A percentile compares a stretch with the other conserved stretches of the same genome.
Conservation (phyloP, 2,888 invertebrate species). For the Hymenopus coronatus region DNA sequence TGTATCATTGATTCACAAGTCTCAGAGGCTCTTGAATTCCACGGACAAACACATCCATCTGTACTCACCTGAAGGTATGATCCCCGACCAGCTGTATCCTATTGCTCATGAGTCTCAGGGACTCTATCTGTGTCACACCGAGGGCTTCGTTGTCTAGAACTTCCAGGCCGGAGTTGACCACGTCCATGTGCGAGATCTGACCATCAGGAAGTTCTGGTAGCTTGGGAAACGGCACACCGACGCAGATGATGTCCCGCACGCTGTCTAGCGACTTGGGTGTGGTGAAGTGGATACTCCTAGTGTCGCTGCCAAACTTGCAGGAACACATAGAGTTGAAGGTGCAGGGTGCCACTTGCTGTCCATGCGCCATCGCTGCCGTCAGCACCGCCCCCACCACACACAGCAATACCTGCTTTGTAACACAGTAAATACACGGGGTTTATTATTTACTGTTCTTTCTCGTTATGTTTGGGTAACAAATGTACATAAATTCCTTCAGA, state of each 20-base stretch:
- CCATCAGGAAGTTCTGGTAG: constrained; percentile 77
- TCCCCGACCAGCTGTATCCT: constrained; percentile 75
- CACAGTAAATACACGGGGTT: no score
- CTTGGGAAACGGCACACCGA: constrained; percentile 66
- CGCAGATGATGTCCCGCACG: constrained; percentile 64
- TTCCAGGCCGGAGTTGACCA: constrained; percentile 77
- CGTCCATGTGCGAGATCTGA: constrained; percentile 75
- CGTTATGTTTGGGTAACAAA: no score
- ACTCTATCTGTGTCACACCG: constrained; percentile 60
- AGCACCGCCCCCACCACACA: constrained; percentile 27
- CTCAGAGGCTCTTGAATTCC: not conserved
- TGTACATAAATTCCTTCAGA: no score
- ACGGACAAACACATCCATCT: not conserved
- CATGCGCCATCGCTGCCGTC: not conserved
- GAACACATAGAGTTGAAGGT: constrained; percentile 68
- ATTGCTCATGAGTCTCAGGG: constrained; percentile 79
- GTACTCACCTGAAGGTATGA: constrained; percentile 72
- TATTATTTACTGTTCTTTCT: no score
- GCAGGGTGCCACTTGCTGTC: constrained; percentile 51
- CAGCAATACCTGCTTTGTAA: not conserved
- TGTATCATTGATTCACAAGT: not conserved
- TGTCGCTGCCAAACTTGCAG: constrained; percentile 50
- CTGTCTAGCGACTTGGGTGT: constrained; percentile 37
- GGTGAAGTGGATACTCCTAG: constrained; percentile 9
- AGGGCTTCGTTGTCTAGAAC: constrained; percentile 77